A percentile compares a stretch with the other conserved stretches of the same genome.
Evolutionary conservation across 1,140 invertebrate genomes (phyloP).

Genomic region (Micrasema longulum): DNA sequence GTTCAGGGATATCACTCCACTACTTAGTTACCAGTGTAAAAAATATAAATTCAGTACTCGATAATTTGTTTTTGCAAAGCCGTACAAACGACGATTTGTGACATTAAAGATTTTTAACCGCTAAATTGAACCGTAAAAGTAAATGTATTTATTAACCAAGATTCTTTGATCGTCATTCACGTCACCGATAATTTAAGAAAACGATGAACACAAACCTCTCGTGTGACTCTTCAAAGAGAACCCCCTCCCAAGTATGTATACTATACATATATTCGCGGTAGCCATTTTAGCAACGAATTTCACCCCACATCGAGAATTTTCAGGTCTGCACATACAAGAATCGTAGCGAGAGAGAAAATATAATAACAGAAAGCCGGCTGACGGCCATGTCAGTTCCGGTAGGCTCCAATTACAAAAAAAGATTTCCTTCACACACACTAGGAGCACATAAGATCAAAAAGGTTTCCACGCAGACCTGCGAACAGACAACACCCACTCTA

Average conservation of each 20-base stretch:
- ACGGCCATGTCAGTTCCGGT: constrained; percentile 44
- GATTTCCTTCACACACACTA: constrained; percentile 23
- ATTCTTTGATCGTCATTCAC: constrained; percentile 28
- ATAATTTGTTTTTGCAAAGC: too few relatives aligned
- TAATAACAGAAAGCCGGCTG: constrained; percentile 49
- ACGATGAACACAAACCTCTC: constrained; percentile 20
- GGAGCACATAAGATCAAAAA: constrained; percentile 35
- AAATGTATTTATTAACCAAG: constrained; percentile 23
- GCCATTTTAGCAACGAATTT: too few relatives aligned
- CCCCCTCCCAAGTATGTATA: too few relatives aligned
- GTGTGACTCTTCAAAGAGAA: too few relatives aligned
- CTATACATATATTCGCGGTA: too few relatives aligned
- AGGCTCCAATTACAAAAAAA: constrained; percentile 20
- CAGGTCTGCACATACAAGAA: too few relatives aligned
- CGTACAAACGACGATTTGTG: too few relatives aligned
- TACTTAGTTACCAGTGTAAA: too few relatives aligned
- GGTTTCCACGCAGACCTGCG: constrained; percentile 11
- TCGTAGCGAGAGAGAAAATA: constrained; percentile 35
- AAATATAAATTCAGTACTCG: too few relatives aligned
- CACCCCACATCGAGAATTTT: too few relatives aligned
- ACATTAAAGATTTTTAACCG: too few relatives aligned
- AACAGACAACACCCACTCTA: background rate
- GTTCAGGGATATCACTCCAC: too few relatives aligned
- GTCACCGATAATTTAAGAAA: constrained; percentile 27
- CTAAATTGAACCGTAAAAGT: background rate